phyloP scores from a whole-genome alignment of 2,888 invertebrate species.

The Diploptera punctata region DNA sequence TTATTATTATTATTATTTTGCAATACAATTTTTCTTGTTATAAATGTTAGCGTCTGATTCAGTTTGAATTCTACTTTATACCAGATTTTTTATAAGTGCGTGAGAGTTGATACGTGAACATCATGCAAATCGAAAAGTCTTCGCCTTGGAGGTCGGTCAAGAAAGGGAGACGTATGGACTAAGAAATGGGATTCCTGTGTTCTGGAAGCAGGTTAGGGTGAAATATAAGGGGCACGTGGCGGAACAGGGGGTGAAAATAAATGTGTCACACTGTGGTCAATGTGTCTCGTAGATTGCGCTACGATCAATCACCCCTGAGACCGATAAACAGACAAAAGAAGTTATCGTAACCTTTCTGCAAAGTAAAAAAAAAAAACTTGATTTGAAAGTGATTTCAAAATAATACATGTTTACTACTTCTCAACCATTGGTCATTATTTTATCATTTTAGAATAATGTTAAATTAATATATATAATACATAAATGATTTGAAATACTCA shows the following conservation, averaged over 20 bases:
- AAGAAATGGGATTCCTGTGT: slow-evolving; percentile 24
- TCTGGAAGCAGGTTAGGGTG: neutral
- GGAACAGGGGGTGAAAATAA: neutral
- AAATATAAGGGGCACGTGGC: neutral
- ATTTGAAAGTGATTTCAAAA: too few relatives aligned
- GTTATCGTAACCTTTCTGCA: slow-evolving; percentile 2
- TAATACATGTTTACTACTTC: too few relatives aligned
- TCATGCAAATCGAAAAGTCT: neutral
- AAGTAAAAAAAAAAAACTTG: too few relatives aligned
- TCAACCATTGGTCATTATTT: too few relatives aligned
- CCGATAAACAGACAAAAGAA: neutral
- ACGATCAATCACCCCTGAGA: neutral
- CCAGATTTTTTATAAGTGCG: too few relatives aligned
- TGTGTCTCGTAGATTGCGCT: neutral
- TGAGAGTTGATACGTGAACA: neutral
- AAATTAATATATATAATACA: too few relatives aligned
- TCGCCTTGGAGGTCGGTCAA: neutral
- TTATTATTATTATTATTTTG: neutral
- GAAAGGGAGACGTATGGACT: neutral
- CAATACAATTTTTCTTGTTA: too few relatives aligned
- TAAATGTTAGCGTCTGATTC: too few relatives aligned
- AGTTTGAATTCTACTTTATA: too few relatives aligned
- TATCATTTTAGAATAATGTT: too few relatives aligned
- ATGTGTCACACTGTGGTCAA: slow-evolving; percentile 15
- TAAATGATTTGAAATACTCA: too few relatives aligned